A percentile compares a stretch with the other conserved stretches of the same genome.
phyloP scores from a whole-genome alignment of 92 coral and sea anemone genomes.

The Phenganax stokvisi region DNA sequence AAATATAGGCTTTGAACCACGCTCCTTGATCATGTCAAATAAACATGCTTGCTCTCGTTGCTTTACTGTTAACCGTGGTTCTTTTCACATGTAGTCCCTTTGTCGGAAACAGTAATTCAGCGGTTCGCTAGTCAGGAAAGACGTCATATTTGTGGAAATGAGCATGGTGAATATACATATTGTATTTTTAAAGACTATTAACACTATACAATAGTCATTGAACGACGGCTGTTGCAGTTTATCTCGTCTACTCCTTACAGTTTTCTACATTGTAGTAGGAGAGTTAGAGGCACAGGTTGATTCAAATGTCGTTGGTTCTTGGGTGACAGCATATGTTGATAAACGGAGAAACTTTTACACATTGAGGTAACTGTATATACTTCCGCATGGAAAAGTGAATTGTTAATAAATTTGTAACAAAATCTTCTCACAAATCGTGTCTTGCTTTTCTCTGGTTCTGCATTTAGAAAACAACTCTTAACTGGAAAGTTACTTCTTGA shows the following conservation, averaged over 20 bases:
- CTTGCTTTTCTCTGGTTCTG: too few species aligned
- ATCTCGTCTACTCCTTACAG: not conserved
- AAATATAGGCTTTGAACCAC: too few species aligned
- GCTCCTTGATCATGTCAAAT: too few species aligned
- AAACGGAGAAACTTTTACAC: conserved; percentile 1
- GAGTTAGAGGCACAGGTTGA: not conserved
- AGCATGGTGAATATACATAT: not conserved
- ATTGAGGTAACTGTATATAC: not conserved
- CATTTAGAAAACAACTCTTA: too few species aligned
- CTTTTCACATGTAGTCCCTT: not conserved
- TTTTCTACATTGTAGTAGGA: not conserved
- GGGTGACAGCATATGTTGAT: not conserved
- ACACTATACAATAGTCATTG: not conserved
- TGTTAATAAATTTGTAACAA: not conserved
- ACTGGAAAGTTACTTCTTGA: too few species aligned
- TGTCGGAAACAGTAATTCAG: not conserved
- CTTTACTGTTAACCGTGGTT: too few species aligned
- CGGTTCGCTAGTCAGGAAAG: not conserved
- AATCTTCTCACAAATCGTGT: too few species aligned
- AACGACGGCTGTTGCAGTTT: not conserved
- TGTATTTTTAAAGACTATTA: too few species aligned
- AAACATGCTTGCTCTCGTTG: too few species aligned
- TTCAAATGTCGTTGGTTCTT: not conserved
- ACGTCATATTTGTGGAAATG: conserved; percentile 7
- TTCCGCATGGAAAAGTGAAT: not conserved